phyloP scores from a whole-genome alignment of 1,140 invertebrate species.

The Ceratitis capitata region DNA sequence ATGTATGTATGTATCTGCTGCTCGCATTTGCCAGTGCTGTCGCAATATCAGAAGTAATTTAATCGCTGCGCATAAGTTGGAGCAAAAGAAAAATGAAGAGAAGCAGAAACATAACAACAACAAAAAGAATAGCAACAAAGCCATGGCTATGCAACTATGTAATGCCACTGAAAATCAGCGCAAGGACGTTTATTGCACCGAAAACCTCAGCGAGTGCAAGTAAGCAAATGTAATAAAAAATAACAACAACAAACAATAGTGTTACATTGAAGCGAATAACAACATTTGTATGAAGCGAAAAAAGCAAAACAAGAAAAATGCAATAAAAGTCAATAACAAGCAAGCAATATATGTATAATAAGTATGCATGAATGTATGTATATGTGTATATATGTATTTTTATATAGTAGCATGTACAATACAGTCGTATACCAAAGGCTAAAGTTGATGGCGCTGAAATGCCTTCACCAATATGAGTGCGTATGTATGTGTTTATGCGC shows the following conservation, averaged over 20 bases:
- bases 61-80: neutral
- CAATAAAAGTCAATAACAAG: constrained; percentile 8
- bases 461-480: neutral
- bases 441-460: neutral
- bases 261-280: neutral
- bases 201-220: neutral
- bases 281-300: neutral
- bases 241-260: neutral
- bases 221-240: neutral
- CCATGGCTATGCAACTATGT: neutral
- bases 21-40: neutral
- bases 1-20: too few species aligned
- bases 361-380: too few species aligned
- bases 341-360: too few species aligned
- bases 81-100: too few species aligned
- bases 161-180: constrained; percentile 10
- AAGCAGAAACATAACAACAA: neutral
- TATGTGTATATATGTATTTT: too few species aligned
- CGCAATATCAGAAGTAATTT: neutral
- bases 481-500: neutral
- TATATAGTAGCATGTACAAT: too few species aligned
- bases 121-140: neutral
- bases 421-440: too few species aligned
- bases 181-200: constrained; percentile 29
- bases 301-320: neutral